A percentile compares a stretch with the other conserved stretches of the same genome.
phyloP scores from a whole-genome alignment of 2,113 vertebrate species.

The Cyanistes caeruleus region DNA sequence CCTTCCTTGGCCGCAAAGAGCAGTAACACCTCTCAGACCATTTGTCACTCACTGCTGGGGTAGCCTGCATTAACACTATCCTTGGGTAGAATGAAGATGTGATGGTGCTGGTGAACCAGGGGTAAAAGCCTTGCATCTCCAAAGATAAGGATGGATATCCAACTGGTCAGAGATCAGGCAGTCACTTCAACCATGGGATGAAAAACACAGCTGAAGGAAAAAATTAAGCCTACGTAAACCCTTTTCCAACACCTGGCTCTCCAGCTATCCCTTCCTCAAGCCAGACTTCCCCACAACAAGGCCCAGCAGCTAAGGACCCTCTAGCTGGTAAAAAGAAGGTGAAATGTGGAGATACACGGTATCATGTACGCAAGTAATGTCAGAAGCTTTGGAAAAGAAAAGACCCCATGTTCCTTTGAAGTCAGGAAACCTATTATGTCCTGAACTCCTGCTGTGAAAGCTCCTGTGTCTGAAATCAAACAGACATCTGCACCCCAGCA shows the following conservation, averaged over 20 bases:
- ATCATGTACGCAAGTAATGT: neutral
- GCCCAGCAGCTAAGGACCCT: neutral
- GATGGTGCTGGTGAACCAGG: neutral
- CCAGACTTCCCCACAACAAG: neutral
- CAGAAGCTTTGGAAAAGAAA: neutral
- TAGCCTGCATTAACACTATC: neutral
- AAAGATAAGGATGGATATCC: neutral
- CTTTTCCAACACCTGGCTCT: neutral
- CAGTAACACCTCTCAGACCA: neutral
- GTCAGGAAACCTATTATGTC: neutral
- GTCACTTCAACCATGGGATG: neutral
- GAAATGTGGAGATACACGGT: neutral
- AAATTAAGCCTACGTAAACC: neutral
- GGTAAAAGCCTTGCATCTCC: neutral
- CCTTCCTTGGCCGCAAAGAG: neutral
- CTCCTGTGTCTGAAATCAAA: neutral
- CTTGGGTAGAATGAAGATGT: neutral
- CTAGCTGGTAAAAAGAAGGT: neutral
- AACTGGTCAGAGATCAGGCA: neutral
- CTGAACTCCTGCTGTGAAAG: neutral
- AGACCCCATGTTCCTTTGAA: neutral
- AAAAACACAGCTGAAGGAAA: neutral
- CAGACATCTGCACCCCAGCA: neutral
- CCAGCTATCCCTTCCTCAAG: neutral
- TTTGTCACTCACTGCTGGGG: neutral